phyloP scores from a whole-genome alignment of 2,113 vertebrate genomes.

The Aptenodytes patagonicus region DNA sequence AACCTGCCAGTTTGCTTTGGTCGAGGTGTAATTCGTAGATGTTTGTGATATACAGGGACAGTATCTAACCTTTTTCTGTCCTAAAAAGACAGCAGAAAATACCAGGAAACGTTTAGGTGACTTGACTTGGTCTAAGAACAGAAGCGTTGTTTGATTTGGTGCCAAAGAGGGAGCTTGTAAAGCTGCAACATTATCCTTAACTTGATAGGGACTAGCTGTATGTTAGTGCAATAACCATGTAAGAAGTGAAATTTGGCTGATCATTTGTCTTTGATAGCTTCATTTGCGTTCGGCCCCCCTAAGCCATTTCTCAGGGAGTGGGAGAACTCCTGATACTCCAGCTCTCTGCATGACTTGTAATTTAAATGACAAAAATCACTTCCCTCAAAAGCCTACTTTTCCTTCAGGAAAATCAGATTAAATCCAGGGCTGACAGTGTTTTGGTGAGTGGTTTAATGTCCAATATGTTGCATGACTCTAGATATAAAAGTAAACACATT shows the following conservation, averaged over 20 bases:
- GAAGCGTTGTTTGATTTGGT: not conserved
- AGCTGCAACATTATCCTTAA: not conserved
- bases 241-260: conserved; percentile 25
- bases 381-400: conserved; percentile 31
- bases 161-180: not conserved
- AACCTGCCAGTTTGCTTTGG: not conserved
- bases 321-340: conserved; percentile 2
- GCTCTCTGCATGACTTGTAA: conserved; percentile 35
- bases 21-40: not conserved
- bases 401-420: conserved; percentile 48
- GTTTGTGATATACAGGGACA: not conserved
- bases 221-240: not conserved
- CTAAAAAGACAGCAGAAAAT: not conserved
- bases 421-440: not conserved
- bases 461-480: not conserved
- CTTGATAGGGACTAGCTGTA: not conserved
- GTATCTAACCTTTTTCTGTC: not conserved
- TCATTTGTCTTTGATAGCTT: conserved; percentile 43
- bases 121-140: not conserved
- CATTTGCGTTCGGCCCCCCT: conserved; percentile 20
- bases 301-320: conserved; percentile 33
- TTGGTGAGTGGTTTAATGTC: conserved; percentile 30
- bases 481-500: not conserved
- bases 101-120: not conserved
- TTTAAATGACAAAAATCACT: conserved; percentile 48